Conservation (phyloP, 1,140 invertebrate species). For the Drosophila triauraria region DNA sequence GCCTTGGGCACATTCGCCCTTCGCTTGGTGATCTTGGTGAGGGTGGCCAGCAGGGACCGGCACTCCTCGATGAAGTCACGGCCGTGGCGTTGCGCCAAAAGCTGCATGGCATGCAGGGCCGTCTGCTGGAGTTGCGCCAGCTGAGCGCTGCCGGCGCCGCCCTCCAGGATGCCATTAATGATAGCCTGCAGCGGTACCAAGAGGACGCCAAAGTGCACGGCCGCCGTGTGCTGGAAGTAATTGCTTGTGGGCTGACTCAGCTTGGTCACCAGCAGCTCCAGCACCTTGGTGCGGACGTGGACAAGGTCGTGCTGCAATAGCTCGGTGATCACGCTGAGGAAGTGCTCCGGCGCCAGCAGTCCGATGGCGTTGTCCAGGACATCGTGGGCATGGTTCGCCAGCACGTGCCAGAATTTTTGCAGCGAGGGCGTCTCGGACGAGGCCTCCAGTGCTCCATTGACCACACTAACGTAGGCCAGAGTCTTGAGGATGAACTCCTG, state of each 20-base stretch:
- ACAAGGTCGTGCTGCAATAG: slow-evolving; percentile 89
- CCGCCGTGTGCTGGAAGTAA: slow-evolving; percentile 86
- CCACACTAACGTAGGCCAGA: slow-evolving; percentile 88
- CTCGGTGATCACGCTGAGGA: slow-evolving; percentile 90
- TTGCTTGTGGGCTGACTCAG: slow-evolving; percentile 88
- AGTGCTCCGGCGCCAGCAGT: slow-evolving; percentile 91
- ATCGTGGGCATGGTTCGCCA: slow-evolving; percentile 92
- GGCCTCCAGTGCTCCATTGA: slow-evolving; percentile 86
- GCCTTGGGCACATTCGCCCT: slow-evolving; percentile 88
- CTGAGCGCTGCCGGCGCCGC: slow-evolving; percentile 85
- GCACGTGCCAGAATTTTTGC: slow-evolving; percentile 91
- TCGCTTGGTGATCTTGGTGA: slow-evolving; percentile 87
- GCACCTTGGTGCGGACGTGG: slow-evolving; percentile 91
- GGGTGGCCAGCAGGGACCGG: slow-evolving; percentile 87
- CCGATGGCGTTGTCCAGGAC: slow-evolving; percentile 91
- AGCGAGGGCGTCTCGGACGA: slow-evolving; percentile 83
- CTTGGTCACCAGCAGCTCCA: slow-evolving; percentile 93
- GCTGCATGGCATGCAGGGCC: slow-evolving; percentile 92
- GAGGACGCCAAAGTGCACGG: slow-evolving; percentile 86
- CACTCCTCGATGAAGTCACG: slow-evolving; percentile 88
- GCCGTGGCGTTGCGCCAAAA: slow-evolving; percentile 90
- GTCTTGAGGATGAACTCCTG: slow-evolving; percentile 89
- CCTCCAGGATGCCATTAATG: slow-evolving; percentile 87
- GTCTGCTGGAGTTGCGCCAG: slow-evolving; percentile 91
- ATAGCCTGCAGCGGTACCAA: slow-evolving; percentile 88